Evolutionary conservation across 30 jellyfish, hydroid and myxozoan genomes (phyloP).

Genomic region (Nemopilema nomurai): DNA sequence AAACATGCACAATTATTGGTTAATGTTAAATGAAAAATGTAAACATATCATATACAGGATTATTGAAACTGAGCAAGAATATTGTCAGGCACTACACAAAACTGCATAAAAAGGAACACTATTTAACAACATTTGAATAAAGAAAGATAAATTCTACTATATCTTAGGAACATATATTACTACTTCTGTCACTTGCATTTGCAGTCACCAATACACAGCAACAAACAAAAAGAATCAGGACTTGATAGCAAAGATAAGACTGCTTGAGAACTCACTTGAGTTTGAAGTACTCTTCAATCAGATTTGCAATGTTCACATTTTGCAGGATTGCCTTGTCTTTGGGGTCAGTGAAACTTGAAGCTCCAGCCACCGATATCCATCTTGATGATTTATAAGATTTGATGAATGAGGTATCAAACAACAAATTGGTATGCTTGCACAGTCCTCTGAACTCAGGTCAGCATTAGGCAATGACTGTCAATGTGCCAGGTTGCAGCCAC

Average conservation of each 20-base stretch:
- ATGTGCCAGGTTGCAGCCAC: too few species aligned
- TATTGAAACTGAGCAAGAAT: neutral
- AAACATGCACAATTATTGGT: too few species aligned
- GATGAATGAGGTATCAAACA: neutral
- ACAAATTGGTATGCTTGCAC: neutral
- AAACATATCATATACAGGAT: neutral
- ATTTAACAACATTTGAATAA: too few species aligned
- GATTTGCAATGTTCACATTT: slow-evolving; percentile 10
- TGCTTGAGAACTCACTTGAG: slow-evolving; percentile 45
- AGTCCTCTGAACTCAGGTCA: too few species aligned
- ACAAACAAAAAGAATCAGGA: neutral
- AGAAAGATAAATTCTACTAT: too few species aligned
- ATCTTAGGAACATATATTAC: too few species aligned
- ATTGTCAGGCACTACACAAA: neutral
- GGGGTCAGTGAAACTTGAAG: slow-evolving; percentile 28
- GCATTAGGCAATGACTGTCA: too few species aligned
- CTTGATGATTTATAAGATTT: slow-evolving; percentile 23
- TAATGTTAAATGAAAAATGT: too few species aligned
- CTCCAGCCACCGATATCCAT: slow-evolving; percentile 44
- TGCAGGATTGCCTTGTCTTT: slow-evolving; percentile 17
- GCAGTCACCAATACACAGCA: neutral
- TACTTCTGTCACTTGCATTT: too few species aligned
- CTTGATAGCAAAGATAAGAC: neutral
- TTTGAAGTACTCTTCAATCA: slow-evolving; percentile 59
- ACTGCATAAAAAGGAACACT: too few species aligned